Evolutionary conservation across 2,888 invertebrate genomes (phyloP), one percentile per base, ranked within the genome.

Genomic region (Aporophyla lueneburgensis): DNA sequence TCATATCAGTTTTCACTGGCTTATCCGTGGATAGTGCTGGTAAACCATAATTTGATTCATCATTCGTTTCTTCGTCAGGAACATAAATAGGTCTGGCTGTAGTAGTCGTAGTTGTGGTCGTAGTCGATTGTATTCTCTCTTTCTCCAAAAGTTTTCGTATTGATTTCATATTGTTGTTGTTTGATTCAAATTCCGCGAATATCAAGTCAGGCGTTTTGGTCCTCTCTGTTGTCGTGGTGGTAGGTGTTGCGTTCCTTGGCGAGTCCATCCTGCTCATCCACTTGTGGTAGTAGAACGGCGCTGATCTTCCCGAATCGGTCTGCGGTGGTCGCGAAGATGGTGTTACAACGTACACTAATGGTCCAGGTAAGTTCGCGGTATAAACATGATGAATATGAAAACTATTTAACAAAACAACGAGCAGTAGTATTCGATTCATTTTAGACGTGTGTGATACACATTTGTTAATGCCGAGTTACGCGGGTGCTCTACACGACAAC

Each of bases 151-250:
- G 86, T 77, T 96, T 95, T 74, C 95, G 91, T 72, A 96, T 94
- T 7, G 95, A 95, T 87, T 96, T 96, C 91, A 93, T 92, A 56
- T 92, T 88, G 53, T 89, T 88, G 66, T 91, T 92, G 4, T 93
- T 93, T 1, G 95, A 93, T 87, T 96, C 96, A 76, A 96, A 96
- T 85, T 96, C 96, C 0, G 96, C 96, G 84, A 96, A 96, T 88
- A 96, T 96, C 63, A 96, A 90, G 87, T 96, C 96, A 1, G 96
- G 96, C 1, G 95, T 95, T 78, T 93, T 91, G 51, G 89, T 87
- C 81, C 89, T 93, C 10, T 90, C 86, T 24, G 90, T 87, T 19
- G 91, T 87, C 24, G 91, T 91, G 0, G 92, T 92, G 3, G 93
- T 91, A 0, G 89, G 83, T 5, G 91, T 89, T 24, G 76, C 69